Conservation (phyloP, 2,888 invertebrate species). For the Ophraella communa region DNA sequence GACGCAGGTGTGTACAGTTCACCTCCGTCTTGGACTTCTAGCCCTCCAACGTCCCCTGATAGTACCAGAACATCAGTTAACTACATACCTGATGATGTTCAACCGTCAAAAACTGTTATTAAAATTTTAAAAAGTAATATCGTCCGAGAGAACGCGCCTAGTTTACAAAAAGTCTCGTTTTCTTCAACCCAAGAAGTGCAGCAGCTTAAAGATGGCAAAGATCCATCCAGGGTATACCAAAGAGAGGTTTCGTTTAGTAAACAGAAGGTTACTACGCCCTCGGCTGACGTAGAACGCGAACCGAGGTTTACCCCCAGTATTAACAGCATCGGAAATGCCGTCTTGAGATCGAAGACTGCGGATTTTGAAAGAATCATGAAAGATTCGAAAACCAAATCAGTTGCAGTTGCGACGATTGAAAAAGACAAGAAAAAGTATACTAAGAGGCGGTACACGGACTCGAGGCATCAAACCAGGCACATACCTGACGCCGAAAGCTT, state of each 20-base stretch:
- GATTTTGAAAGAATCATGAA: constrained; percentile 69
- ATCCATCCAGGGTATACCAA: constrained; percentile 48
- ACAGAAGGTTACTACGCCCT: constrained; percentile 28
- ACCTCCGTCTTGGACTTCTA: constrained; percentile 67
- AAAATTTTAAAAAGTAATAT: constrained; percentile 26
- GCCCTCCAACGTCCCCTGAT: constrained; percentile 66
- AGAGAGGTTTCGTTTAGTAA: constrained; percentile 48
- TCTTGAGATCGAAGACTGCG: constrained; percentile 70
- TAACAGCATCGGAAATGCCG: constrained; percentile 71
- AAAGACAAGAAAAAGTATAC: constrained; percentile 67
- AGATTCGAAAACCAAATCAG: constrained; percentile 60
- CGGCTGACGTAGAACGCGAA: constrained; percentile 47
- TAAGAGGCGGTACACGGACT: constrained; percentile 67
- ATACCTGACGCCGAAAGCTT: constrained; percentile 64
- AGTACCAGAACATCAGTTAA: constrained; percentile 63
- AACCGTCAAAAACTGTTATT: constrained; percentile 46
- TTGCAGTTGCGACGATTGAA: constrained; percentile 53
- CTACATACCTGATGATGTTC: constrained; percentile 62
- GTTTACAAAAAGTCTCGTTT: constrained; percentile 68
- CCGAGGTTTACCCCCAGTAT: constrained; percentile 65
- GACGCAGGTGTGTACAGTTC: constrained; percentile 61
- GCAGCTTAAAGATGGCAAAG: constrained; percentile 44
- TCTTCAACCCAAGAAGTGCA: constrained; percentile 65
- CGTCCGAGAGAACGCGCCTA: constrained; percentile 49
- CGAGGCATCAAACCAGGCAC: constrained; percentile 66